Percentiles rank a stretch among this genome's conserved stretches.
Conservation (phyloP, 2,113 vertebrate genomes). For the Mesembrinibis cayennensis region DNA sequence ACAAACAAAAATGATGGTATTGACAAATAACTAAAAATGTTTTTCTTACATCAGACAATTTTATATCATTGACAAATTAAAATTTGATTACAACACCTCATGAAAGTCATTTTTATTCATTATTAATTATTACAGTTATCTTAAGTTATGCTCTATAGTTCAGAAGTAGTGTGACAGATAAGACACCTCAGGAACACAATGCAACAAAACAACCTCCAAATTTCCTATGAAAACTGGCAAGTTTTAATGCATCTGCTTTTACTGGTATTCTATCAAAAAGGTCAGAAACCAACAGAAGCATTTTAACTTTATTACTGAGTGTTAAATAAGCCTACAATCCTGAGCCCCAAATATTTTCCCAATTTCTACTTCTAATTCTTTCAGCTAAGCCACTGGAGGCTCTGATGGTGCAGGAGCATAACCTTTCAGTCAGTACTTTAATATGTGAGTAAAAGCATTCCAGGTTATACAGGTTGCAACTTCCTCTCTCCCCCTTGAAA, state of each 20-base stretch:
- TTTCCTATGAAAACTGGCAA: not conserved
- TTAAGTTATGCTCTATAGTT: not conserved
- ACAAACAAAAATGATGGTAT: not conserved
- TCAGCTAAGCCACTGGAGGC: not conserved
- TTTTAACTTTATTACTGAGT: not conserved
- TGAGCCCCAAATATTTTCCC: not conserved
- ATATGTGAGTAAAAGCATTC: not conserved
- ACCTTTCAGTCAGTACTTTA: not conserved
- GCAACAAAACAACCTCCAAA: not conserved
- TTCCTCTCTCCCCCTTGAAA: not conserved
- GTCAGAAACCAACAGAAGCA: not conserved
- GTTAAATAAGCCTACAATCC: not conserved
- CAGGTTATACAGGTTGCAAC: not conserved
- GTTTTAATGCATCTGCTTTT: not conserved
- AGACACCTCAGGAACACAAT: not conserved
- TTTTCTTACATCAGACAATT: not conserved
- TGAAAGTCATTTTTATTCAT: not conserved
- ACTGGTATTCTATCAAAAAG: not conserved
- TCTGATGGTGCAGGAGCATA: not conserved
- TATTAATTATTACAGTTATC: not conserved
- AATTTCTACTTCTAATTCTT: not conserved
- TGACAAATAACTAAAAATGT: not conserved
- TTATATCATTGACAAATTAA: conserved; percentile 4
- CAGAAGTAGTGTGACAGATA: not conserved
- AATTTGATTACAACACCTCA: not conserved